Evolutionary conservation across 2,113 vertebrate genomes (phyloP).

Genomic region (Ciconia boyciana): DNA sequence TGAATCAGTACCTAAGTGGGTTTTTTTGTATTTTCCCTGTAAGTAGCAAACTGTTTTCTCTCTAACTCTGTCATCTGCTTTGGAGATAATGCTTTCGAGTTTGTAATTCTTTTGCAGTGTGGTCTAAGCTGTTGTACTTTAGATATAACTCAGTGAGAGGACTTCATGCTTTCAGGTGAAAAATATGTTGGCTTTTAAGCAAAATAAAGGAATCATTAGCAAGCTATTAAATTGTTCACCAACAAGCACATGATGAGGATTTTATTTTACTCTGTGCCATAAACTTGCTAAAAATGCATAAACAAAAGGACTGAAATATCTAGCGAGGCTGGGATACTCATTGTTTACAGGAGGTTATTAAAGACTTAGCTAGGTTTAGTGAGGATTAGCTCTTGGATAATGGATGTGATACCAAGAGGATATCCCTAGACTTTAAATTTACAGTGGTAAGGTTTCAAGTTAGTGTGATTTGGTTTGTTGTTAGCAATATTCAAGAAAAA

Average conservation of each 20-base stretch:
- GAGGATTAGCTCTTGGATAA: constrained; percentile 12
- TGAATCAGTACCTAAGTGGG: not conserved
- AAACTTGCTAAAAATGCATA: not conserved
- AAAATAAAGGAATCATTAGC: not conserved
- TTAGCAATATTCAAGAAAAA: not conserved
- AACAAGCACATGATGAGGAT: not conserved
- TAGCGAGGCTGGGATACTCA: not conserved
- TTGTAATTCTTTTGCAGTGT: not conserved
- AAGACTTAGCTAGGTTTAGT: constrained; percentile 22
- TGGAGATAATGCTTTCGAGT: not conserved
- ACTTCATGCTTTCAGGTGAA: not conserved
- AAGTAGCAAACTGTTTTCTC: not conserved
- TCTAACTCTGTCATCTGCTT: not conserved
- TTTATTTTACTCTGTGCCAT: not conserved
- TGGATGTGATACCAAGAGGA: not conserved
- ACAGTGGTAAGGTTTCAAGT: not conserved
- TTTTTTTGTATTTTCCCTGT: not conserved
- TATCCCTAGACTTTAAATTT: not conserved
- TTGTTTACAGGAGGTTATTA: constrained; percentile 34
- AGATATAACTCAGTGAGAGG: not conserved
- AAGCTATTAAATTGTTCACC: not conserved
- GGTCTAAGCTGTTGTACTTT: not conserved
- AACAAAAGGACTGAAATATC: not conserved
- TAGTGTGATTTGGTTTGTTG: not conserved
- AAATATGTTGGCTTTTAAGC: not conserved